Base-by-base conservation (phyloP, 2,113 vertebrate species). In the Theristicus caerulescens region DNA sequence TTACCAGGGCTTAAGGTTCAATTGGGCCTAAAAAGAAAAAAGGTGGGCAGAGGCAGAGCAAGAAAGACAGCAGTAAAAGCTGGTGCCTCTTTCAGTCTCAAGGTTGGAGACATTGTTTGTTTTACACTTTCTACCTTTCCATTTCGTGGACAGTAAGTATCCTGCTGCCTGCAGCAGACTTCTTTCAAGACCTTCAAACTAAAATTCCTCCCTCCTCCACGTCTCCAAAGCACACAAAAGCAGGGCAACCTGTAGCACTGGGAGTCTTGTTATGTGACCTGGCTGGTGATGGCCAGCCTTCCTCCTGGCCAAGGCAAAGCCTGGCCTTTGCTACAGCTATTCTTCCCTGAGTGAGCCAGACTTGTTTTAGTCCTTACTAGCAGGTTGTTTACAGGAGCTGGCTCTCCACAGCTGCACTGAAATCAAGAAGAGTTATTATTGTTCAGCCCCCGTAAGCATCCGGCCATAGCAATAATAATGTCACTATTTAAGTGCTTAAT, bases 241-340 rank as follows among this genome's bases (percentile, higher is more conserved):
- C 31, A 44, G 0, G 0, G 27, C 42, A 83, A 49, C 2, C 36
- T 65, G 36, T 67, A 70, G 31, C 0, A 0, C 20, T 5, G 1
- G 3, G 16, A 64, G 32, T 66, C 84, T 16, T 27, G 31, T n/a
- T 59, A 11, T 1, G 11, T 31, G 61, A 72, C 38, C 58, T 15
- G 31, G 11, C 19, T 77, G 31, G 19, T 42, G 49, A 24, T 10
- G 31, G 21, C 13, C 62, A 40, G 32, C 59, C 55, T 62, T 64
- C 15, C 42, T 73, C 38, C 61, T 7, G 13, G 51, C 77, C 21
- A 7, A 0, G 7, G 57, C 44, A n/a, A 66, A 74, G 36, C 46
- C 34, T 57, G 65, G 61, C 47, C 70, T 92, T 87, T 82, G 27
- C 70, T 73, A 10, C 27, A 92, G 38, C 17, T 58, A 0, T 3